A percentile compares a stretch with the other conserved stretches of the same genome.
These are phyloP conservation scores for Cepphus grylle DNA, from an alignment of 2,113 vertebrate genomes.

Conservation along the genomic window DNA sequence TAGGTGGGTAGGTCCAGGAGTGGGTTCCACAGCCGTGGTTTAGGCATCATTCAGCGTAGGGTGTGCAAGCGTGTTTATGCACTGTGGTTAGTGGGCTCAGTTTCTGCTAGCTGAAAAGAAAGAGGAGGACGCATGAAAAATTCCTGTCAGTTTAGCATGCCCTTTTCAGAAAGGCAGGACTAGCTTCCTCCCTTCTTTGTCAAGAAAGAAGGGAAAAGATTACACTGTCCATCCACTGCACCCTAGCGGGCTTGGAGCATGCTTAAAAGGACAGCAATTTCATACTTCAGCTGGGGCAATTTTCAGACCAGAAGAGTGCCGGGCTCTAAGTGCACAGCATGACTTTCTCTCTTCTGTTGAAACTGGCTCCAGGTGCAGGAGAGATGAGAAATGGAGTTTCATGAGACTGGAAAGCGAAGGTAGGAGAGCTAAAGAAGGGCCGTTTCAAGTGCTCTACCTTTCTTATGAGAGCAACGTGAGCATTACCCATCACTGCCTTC, in stretches of 20 bases:
- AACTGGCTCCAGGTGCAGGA: background rate
- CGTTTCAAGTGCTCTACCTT: background rate
- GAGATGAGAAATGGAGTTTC: background rate
- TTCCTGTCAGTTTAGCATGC: background rate
- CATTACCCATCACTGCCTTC: fast-evolving
- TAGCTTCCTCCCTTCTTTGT: background rate
- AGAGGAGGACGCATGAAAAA: background rate
- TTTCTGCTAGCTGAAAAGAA: background rate
- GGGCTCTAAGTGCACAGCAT: fast-evolving
- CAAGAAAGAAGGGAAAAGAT: background rate
- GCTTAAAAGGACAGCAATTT: background rate
- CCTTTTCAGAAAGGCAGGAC: background rate
- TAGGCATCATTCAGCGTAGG: background rate
- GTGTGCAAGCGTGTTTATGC: fast-evolving
- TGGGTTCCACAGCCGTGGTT: background rate
- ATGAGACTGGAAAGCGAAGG: background rate
- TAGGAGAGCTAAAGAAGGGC: background rate
- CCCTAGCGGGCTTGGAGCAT: background rate
- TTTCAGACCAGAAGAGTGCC: background rate
- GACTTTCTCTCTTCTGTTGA: background rate
- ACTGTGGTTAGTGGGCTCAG: background rate
- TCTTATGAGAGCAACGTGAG: fast-evolving
- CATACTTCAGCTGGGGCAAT: background rate
- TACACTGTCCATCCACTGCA: background rate
- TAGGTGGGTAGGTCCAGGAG: background rate